Percentiles rank a stretch among this genome's conserved stretches.
phyloP scores from a whole-genome alignment of 2,888 invertebrate genomes.

The Pheosia tremula region DNA sequence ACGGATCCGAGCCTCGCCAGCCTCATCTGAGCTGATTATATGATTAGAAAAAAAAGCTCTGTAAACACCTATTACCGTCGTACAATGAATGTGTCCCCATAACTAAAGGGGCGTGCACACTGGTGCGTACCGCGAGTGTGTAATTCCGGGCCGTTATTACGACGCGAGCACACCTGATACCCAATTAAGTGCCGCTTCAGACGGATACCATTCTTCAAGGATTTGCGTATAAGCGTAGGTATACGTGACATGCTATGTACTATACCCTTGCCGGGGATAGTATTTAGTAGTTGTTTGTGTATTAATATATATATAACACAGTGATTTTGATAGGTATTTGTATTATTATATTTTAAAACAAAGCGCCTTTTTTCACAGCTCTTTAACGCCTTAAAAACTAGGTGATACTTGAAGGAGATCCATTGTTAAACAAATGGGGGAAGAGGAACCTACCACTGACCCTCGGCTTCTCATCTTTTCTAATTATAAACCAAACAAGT shows the following conservation, averaged over 20 bases:
- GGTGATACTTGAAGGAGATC: no score
- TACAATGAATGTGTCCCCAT: slow-evolving; percentile 20
- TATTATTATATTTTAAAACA: no score
- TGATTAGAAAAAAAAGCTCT: no score
- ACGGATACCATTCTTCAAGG: slow-evolving; percentile 37
- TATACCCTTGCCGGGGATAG: background rate
- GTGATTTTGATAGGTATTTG: no score
- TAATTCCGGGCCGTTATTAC: slow-evolving; percentile 55
- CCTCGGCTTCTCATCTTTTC: no score
- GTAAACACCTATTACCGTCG: slow-evolving; percentile 8
- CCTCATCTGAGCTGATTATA: no score
- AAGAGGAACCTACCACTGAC: no score
- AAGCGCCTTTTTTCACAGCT: no score
- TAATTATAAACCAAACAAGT: no score
- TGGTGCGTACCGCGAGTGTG: slow-evolving; percentile 27
- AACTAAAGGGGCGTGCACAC: slow-evolving; percentile 25
- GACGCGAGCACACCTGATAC: slow-evolving; percentile 64
- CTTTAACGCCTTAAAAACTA: no score
- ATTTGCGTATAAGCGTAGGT: slow-evolving; percentile 17
- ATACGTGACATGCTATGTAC: slow-evolving; percentile 7
- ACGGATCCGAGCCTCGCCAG: no score
- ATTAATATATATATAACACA: background rate
- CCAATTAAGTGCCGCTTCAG: slow-evolving; percentile 58
- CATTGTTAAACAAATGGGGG: no score
- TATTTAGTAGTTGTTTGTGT: background rate